Evolutionary conservation across 35 echinoderm and acorn worm genomes (phyloP).

Genomic region (Nesometra sesokonis): DNA sequence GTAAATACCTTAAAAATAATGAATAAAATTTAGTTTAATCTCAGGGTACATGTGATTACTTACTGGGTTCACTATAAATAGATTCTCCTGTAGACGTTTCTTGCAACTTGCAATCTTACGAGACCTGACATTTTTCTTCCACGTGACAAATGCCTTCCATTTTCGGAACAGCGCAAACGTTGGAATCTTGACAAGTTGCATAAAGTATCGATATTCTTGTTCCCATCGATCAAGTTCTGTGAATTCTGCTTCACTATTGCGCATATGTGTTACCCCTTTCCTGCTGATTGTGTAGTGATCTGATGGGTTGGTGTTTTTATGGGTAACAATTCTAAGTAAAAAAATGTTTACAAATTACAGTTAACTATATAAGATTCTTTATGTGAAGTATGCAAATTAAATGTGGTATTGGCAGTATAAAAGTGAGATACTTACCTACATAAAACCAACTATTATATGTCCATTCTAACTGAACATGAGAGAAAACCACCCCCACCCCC

Average conservation of each 20-base stretch:
- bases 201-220: conserved; percentile 90
- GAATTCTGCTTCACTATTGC: conserved; percentile 82
- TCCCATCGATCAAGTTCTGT: conserved; percentile 94
- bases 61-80: conserved; percentile 96
- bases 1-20: too few relatives aligned
- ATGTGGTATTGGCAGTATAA: not conserved
- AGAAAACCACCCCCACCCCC: too few relatives aligned
- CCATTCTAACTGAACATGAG: too few relatives aligned
- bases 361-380: too few relatives aligned
- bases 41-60: too few relatives aligned
- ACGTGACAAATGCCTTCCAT: conserved; percentile 94
- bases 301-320: conserved; percentile 70
- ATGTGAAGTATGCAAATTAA: not conserved
- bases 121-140: conserved; percentile 88
- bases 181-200: conserved; percentile 61
- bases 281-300: conserved; percentile 94
- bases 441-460: not conserved
- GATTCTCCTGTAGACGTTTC: conserved; percentile 92
- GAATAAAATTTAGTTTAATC: too few relatives aligned
- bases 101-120: conserved; percentile 73
- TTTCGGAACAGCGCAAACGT: conserved; percentile 79
- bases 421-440: too few relatives aligned
- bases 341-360: not conserved
- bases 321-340: conserved; percentile 73
- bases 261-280: conserved; percentile 70